A percentile compares a stretch with the other conserved stretches of the same genome.
phyloP scores from a whole-genome alignment of 2,797 vertebrate genomes.

The Spinus olivaceus region DNA sequence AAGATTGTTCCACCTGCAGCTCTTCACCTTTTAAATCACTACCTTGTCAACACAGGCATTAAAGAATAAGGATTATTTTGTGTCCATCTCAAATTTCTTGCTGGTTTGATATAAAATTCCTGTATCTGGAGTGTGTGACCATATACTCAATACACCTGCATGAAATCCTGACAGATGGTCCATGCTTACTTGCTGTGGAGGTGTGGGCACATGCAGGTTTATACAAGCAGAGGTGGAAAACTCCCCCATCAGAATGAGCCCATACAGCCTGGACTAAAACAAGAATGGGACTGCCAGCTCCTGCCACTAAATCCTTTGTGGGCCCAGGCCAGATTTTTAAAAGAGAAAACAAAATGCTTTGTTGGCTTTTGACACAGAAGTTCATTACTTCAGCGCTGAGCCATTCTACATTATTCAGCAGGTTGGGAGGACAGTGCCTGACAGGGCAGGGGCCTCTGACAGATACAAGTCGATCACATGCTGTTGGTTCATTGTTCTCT shows the following conservation, averaged over 20 bases:
- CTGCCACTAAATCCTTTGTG: slow-evolving; percentile 7
- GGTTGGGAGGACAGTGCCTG: slow-evolving; percentile 38
- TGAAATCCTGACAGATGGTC: not conserved
- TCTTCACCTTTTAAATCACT: not conserved
- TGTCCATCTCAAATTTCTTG: not conserved
- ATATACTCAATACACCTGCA: not conserved
- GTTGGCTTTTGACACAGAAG: slow-evolving; percentile 43
- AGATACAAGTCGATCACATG: slow-evolving; percentile 24
- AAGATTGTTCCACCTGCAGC: not conserved
- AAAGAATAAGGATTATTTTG: not conserved
- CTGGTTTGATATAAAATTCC: not conserved
- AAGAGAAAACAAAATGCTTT: slow-evolving; percentile 52
- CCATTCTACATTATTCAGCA: slow-evolving; percentile 62
- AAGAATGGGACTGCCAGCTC: not conserved
- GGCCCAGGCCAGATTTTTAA: not conserved
- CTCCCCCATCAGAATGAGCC: not conserved
- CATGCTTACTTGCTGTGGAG: not conserved
- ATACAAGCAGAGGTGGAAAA: not conserved
- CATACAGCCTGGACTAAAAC: not conserved
- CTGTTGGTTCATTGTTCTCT: slow-evolving; percentile 42
- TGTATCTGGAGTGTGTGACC: not conserved
- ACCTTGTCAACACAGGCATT: not conserved
- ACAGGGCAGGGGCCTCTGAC: slow-evolving; percentile 24
- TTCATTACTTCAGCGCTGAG: slow-evolving; percentile 43
- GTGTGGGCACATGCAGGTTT: not conserved